Evolutionary conservation across 2,888 invertebrate species (phyloP).

Genomic region (Achlya flavicornis): DNA sequence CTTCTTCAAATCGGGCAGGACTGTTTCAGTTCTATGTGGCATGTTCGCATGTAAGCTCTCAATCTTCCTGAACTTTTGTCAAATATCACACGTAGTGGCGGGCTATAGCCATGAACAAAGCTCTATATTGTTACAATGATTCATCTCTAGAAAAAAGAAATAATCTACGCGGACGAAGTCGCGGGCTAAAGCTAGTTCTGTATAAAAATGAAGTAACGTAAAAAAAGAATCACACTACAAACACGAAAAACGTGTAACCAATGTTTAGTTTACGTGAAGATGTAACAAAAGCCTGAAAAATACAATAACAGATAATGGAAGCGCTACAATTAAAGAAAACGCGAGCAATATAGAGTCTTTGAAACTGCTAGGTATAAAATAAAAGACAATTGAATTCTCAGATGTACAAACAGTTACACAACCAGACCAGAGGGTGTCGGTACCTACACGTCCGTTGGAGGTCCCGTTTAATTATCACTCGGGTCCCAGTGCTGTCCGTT

Average conservation of each 20-base stretch:
- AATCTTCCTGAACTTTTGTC: too few relatives aligned
- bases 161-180: too few relatives aligned
- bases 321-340: neutral
- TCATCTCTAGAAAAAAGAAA: too few relatives aligned
- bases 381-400: constrained; percentile 1
- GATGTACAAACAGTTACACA: neutral
- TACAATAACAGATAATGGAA: neutral
- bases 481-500: constrained; percentile 33
- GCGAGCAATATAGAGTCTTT: neutral
- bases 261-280: too few relatives aligned
- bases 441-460: constrained; percentile 36
- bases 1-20: too few relatives aligned
- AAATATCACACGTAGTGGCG: too few relatives aligned
- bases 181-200: too few relatives aligned
- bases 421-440: constrained; percentile 33
- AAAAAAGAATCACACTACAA: neutral
- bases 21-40: too few relatives aligned
- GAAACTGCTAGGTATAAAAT: neutral
- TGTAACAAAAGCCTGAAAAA: neutral
- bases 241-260: neutral
- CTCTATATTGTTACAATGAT: too few relatives aligned
- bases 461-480: constrained; percentile 43
- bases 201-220: too few relatives aligned
- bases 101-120: too few relatives aligned
- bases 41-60: too few relatives aligned